Conservation (phyloP, 2,888 invertebrate genomes). For the Psococerastis gibbosa region DNA sequence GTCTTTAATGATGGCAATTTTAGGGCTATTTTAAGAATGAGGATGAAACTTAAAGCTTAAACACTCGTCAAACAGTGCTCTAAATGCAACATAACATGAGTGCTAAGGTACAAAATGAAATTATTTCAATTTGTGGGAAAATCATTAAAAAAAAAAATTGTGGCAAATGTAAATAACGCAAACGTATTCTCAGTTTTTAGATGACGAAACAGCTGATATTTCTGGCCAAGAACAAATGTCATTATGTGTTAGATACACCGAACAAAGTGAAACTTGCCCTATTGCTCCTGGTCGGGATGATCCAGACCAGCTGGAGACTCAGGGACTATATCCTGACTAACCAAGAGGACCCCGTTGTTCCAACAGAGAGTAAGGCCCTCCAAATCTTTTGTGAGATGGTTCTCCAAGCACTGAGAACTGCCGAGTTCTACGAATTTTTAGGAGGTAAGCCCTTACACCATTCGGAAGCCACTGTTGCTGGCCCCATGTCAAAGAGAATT, state of each 20-base stretch:
- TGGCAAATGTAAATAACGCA: slow-evolving; percentile 12
- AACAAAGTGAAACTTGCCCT: too few species aligned
- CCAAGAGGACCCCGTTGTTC: too few species aligned
- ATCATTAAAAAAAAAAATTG: slow-evolving; percentile 13
- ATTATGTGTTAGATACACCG: background rate
- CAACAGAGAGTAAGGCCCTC: too few species aligned
- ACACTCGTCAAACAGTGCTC: slow-evolving; percentile 13
- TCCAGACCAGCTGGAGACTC: too few species aligned
- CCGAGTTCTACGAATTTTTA: too few species aligned
- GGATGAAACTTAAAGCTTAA: slow-evolving; percentile 15
- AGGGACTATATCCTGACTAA: too few species aligned
- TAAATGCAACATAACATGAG: slow-evolving; percentile 16
- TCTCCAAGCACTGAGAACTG: background rate
- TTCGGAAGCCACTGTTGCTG: too few species aligned
- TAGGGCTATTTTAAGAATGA: slow-evolving; percentile 15
- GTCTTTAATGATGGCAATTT: slow-evolving; percentile 17
- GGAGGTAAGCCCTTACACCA: too few species aligned
- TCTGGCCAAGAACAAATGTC: slow-evolving; percentile 12
- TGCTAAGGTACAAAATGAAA: slow-evolving; percentile 15
- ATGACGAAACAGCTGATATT: slow-evolving; percentile 16
- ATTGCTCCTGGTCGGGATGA: too few species aligned
- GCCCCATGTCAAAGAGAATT: too few species aligned
- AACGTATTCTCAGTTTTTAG: slow-evolving; percentile 15
- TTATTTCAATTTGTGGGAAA: slow-evolving; percentile 14
- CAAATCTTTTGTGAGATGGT: too few species aligned